These are phyloP conservation scores for Xenopus tropicalis DNA, from an alignment of 2,113 vertebrate genomes.

Conservation along the genomic window UCB_Xtro_10.0 CM004450.2:57942501-57943000, in stretches of 20 bases:
- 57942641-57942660: slow-evolving; percentile 36
- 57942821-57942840: slow-evolving; percentile 60
- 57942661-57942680: slow-evolving; percentile 44
- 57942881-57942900: slow-evolving; percentile 54
- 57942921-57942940: slow-evolving; percentile 48
- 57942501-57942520: background rate
- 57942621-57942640: slow-evolving; percentile 34
- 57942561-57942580: background rate
- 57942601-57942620: background rate
- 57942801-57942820: slow-evolving; percentile 51
- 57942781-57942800: slow-evolving; percentile 52
- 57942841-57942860: slow-evolving; percentile 53
- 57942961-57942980: slow-evolving; percentile 43
- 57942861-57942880: slow-evolving; percentile 52
- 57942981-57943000: slow-evolving; percentile 54
- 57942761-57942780: slow-evolving; percentile 48
- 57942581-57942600: background rate
- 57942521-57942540: slow-evolving; percentile 8
- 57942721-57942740: slow-evolving; percentile 40
- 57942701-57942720: slow-evolving; percentile 40
- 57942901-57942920: slow-evolving; percentile 58
- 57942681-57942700: slow-evolving; percentile 22
- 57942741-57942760: slow-evolving; percentile 46
- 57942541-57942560: slow-evolving; percentile 3
- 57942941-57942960: slow-evolving; percentile 44